phyloP scores from a whole-genome alignment of 2,888 invertebrate genomes.

The Carcina quercana region DNA sequence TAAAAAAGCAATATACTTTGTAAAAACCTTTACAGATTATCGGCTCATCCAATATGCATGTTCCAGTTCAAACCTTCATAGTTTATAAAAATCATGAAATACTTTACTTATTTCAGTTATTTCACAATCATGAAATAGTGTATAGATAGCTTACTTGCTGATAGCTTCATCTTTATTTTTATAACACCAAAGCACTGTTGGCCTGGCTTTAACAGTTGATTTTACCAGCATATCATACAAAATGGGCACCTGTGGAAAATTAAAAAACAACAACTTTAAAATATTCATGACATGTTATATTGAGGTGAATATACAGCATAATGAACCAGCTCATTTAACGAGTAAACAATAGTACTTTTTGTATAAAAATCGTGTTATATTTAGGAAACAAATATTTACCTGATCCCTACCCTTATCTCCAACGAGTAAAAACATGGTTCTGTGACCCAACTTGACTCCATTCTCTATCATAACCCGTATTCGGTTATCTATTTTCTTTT shows the following conservation, averaged over 20 bases:
- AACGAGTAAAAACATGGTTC: slow-evolving; percentile 95
- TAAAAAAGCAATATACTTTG: no score
- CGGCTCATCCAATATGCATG: no score
- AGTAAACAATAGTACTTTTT: slow-evolving; percentile 2
- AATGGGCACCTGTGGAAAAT: slow-evolving; percentile 96
- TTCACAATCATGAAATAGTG: no score
- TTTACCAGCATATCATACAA: slow-evolving; percentile 98
- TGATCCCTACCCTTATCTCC: slow-evolving; percentile 98
- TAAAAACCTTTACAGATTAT: no score
- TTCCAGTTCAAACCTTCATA: no score
- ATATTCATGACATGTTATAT: not conserved
- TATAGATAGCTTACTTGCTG: slow-evolving; percentile 81
- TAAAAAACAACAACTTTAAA: slow-evolving; percentile 14
- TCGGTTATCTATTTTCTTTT: slow-evolving; percentile 97
- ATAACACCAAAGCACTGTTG: slow-evolving; percentile 98
- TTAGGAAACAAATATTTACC: slow-evolving; percentile 77
- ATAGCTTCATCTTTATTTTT: slow-evolving; percentile 94
- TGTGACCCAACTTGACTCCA: slow-evolving; percentile 92
- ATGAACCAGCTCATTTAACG: no score
- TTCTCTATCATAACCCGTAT: slow-evolving; percentile 97
- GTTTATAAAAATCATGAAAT: no score
- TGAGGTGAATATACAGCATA: no score
- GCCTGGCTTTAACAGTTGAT: slow-evolving; percentile 92
- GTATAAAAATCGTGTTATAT: not conserved
- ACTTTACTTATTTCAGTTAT: no score